Base-by-base conservation (phyloP, 2,797 vertebrate species). In the Anguilla pacifica region DNA sequence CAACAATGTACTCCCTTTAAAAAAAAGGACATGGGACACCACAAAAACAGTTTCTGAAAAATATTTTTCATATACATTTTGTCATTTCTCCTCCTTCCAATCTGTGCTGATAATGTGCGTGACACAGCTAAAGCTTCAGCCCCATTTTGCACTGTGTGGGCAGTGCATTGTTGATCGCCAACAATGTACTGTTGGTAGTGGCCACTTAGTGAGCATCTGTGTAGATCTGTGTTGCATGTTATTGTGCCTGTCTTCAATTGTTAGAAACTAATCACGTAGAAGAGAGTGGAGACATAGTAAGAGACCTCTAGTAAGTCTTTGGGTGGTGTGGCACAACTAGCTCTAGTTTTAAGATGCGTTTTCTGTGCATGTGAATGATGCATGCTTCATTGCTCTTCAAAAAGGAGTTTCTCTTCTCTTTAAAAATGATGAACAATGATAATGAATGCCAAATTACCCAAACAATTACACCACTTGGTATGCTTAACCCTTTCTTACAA, bases 171-270 rank as follows among this genome's bases (percentile, higher is more conserved):
- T 98, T 98, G 97, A 97, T 95, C 94, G 95, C 96, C 97, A 98
- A 97, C 97, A 98, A 98, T 97, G 97, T 98, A 96, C 97, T 98
- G 97, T 97, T 97, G 96, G 95, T 97, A 97, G 97, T 94, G 91
- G 94, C 95, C 94, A 91, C 89, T 92, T 96, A 94, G 92, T 13
- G 90, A 94, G 92, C 89, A 87, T 91, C 92, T 93, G 89, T 93
- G 89, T 96, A 96, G 96, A 94, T 82, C 90, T 95, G 46, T 90
- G 87, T 93, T 97, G 97, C 97, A 97, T 96, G 96, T 86, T 59
- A 85, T 72, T 59, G 83, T 86, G 28, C 85, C 85, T 61, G 88
- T 89, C 61, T 90, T 83, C 79, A 43, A 59, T 39, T 86, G 82
- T 88, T 95, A 94, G 94, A 90, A 86, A 10, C 53, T 88, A 86